These are phyloP conservation scores for Helleia helle DNA, from an alignment of 2,888 invertebrate genomes.

Conservation along the genomic window DNA sequence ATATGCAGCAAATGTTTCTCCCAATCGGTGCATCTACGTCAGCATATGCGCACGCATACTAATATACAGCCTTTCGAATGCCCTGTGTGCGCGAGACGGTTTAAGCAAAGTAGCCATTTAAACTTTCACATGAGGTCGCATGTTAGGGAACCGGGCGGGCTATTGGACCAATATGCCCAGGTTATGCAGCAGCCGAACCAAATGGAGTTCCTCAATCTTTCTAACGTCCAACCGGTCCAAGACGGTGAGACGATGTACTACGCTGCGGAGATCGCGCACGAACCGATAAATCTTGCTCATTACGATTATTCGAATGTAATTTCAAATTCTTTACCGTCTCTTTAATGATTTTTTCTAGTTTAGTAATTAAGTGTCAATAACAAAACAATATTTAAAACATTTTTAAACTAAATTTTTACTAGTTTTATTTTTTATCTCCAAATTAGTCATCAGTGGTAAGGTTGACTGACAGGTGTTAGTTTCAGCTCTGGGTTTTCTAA, in stretches of 20 bases:
- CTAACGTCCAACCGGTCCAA: slow-evolving; percentile 48
- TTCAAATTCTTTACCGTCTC: too few species aligned
- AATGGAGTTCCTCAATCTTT: slow-evolving; percentile 45
- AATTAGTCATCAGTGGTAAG: too few species aligned
- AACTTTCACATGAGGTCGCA: slow-evolving; percentile 66
- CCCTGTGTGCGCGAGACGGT: slow-evolving; percentile 47
- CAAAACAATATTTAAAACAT: too few species aligned
- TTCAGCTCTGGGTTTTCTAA: too few species aligned
- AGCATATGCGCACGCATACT: slow-evolving; percentile 67
- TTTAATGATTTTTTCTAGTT: too few species aligned
- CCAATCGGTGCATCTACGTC: slow-evolving; percentile 60
- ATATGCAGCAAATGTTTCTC: slow-evolving; percentile 62
- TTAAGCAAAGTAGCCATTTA: slow-evolving; percentile 64
- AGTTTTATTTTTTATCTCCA: too few species aligned
- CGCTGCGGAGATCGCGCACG: slow-evolving; percentile 36
- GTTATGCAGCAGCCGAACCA: slow-evolving; percentile 31
- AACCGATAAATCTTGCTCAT: too few species aligned
- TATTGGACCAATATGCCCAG: slow-evolving; percentile 37
- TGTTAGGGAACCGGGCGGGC: slow-evolving; percentile 31
- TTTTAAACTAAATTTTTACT: too few species aligned
- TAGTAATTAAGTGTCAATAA: too few species aligned
- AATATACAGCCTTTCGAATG: slow-evolving; percentile 67
- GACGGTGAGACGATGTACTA: slow-evolving; percentile 57
- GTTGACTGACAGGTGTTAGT: too few species aligned
- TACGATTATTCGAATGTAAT: too few species aligned